A percentile compares a stretch with the other conserved stretches of the same genome.
Evolutionary conservation across 2,888 invertebrate species (phyloP).

Genomic region (Dicyrtomina minuta): DNA sequence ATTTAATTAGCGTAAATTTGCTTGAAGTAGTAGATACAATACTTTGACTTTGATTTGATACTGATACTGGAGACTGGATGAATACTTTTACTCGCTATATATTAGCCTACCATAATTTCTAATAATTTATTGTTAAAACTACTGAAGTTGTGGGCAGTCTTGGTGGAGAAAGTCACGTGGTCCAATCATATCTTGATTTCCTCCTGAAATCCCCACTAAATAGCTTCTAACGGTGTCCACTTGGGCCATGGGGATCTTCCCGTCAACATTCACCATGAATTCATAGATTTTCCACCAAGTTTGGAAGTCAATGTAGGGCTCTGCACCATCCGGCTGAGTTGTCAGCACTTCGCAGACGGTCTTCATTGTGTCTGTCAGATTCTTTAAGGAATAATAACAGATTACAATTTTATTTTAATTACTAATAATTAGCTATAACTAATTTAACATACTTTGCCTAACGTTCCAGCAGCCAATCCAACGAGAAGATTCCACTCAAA

Average conservation of each 20-base stretch:
- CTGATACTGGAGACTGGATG: too few species aligned
- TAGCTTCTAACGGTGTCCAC: conserved; percentile 43
- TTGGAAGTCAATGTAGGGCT: conserved; percentile 46
- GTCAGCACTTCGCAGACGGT: conserved; percentile 51
- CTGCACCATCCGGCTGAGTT: conserved; percentile 48
- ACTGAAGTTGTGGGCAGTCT: conserved; percentile 49
- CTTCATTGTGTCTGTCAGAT: conserved; percentile 49
- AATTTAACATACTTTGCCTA: conserved; percentile 43
- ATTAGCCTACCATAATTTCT: too few species aligned
- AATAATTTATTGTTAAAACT: conserved; percentile 15
- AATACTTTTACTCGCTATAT: too few species aligned
- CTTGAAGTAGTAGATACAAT: too few species aligned
- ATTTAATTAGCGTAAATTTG: too few species aligned
- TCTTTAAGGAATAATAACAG: conserved; percentile 32
- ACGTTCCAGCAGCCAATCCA: conserved; percentile 42
- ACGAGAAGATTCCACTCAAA: conserved; percentile 44
- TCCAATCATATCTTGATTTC: conserved; percentile 40
- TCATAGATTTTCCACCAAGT: conserved; percentile 48
- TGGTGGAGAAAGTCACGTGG: conserved; percentile 44
- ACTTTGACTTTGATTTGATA: too few species aligned
- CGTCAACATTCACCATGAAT: conserved; percentile 37
- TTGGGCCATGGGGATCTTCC: conserved; percentile 27
- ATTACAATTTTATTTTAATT: neutral
- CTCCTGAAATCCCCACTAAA: conserved; percentile 37
- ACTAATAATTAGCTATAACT: neutral